Base-by-base conservation (phyloP, 53 echinoderm and acorn worm genomes). In the Echinarachnius parma region DNA sequence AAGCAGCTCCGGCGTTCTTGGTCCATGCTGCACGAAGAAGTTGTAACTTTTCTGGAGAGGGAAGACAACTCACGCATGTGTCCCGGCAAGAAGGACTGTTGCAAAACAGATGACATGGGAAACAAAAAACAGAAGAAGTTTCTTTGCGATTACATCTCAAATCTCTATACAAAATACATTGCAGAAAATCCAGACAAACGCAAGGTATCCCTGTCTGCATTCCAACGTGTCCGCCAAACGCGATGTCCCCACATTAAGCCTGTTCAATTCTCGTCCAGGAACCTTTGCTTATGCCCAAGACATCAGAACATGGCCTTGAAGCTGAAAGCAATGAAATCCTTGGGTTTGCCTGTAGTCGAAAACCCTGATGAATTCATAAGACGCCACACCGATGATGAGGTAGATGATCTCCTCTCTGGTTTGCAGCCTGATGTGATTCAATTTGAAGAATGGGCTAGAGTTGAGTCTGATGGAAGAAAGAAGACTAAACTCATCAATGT, bases 251-350 rank as follows among this genome's bases (percentile, higher is more conserved):
- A 84, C 33, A 84, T 84, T 48, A 71, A 83, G 53, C 37, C 66
- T 30, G 83, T 77, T 44, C 66, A 82, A 20, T 82, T 55, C 58
- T 26, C 76, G 14, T 58, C 75, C 31, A 53, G 66, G 31, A 61
- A 77, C 53, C 59, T 58, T 13, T 66, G 78, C 61, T 32, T 77
- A 33, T 83, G 60, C 47, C 83, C 66, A 60, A 66, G 60, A 29
- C 83, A 83, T 47, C 83, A 83, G 26, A 83, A 83, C 34, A 49
- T 83, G 20, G 28, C 78, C 15, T 48, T 78, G 49, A 78, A 78
- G 15, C 68, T 83, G n/a, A 68, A 83, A 48, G 83, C 83, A 5
- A 48, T 83, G 30, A 49, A 67, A 64, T 24, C 54, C 4, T 47
- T 83, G 27, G 67, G 54, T 20, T 21, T 46, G 1, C 34, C 67